Conservation (phyloP, 23 tunicate genomes). For the Trididemnum clinides region DNA sequence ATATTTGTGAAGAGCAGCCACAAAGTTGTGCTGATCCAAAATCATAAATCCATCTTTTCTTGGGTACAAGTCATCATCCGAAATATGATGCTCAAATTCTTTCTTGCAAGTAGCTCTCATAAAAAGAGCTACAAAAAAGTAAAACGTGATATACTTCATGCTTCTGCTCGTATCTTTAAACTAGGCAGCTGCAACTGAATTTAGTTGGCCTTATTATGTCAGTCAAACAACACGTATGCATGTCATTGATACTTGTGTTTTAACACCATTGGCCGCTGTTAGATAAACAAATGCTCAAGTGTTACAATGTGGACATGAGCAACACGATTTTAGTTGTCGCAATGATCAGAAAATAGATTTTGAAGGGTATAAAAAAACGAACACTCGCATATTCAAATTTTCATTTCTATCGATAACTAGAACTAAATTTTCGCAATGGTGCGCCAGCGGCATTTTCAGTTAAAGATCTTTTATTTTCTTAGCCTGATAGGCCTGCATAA, state of each 20-base stretch:
- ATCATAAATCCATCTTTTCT: slow-evolving; percentile 39
- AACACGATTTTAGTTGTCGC: too few species aligned
- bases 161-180: background rate
- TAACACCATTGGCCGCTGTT: background rate
- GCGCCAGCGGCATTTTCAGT: too few species aligned
- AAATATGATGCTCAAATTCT: background rate
- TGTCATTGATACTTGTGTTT: background rate
- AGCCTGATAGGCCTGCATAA: too few species aligned
- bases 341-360: too few species aligned
- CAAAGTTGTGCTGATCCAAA: slow-evolving; percentile 49
- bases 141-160: background rate
- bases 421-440: too few species aligned
- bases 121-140: background rate
- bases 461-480: too few species aligned
- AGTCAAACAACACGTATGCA: background rate
- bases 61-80: slow-evolving; percentile 45
- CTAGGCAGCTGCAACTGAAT: background rate
- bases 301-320: background rate
- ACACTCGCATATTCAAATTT: too few species aligned
- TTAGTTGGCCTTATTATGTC: background rate
- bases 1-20: slow-evolving; percentile 37
- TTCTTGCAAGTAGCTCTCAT: background rate
- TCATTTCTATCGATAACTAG: too few species aligned
- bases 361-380: too few species aligned
- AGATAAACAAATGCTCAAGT: background rate